Evolutionary conservation across 2,113 vertebrate genomes (phyloP), one percentile per base, ranked within the genome.

Genomic region (Spea bombifrons): DNA sequence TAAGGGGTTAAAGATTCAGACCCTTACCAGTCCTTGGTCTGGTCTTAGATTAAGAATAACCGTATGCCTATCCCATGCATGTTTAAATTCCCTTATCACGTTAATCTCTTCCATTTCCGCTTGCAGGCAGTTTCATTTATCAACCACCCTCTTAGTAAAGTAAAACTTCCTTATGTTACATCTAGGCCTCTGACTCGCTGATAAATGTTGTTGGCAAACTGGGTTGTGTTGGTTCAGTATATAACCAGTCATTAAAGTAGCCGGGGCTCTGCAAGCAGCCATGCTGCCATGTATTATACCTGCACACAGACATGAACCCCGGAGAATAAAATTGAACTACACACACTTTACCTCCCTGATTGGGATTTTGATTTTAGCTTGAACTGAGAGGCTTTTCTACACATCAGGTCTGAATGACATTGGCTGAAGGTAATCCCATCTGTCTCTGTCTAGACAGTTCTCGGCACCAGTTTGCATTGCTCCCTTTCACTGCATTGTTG

Each of bases 391-490:
- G 44, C 43, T 84, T 82, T 85, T 75, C 66, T 81, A 47, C 48
- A 81, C 85, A 83, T 49, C 71, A 71, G 0, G 0, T 63, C 68
- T 84, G 55, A 17, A 66, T 85, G 76, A 63, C 49, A 64, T 83
- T 78, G 82, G 64, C 65, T 73, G 82, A 66, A 83, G 75, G 81
- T 76, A 86, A 79, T 85, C 75, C 87, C 84, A 89, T 89, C 83
- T 84, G 81, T 81, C 73, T 69, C 84, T 83, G 85, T 86, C 86
- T 86, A 83, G 83, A 84, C 85, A 83, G 82, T 75, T 82, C 83
- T 86, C 59, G 71, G 52, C 47, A 81, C 47, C 48, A 15, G 76
- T 72, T 87, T 87, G 72, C 76, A 76, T 75, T 66, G 80, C 82
- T 84, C 81, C 84, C 71, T 78, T 67, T 84, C 81, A 78, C 82